A percentile compares a stretch with the other conserved stretches of the same genome.
These are phyloP conservation scores for Caenorhabditis tropicalis DNA, from an alignment of 1,140 invertebrate genomes.

Conservation along the genomic window DNA sequence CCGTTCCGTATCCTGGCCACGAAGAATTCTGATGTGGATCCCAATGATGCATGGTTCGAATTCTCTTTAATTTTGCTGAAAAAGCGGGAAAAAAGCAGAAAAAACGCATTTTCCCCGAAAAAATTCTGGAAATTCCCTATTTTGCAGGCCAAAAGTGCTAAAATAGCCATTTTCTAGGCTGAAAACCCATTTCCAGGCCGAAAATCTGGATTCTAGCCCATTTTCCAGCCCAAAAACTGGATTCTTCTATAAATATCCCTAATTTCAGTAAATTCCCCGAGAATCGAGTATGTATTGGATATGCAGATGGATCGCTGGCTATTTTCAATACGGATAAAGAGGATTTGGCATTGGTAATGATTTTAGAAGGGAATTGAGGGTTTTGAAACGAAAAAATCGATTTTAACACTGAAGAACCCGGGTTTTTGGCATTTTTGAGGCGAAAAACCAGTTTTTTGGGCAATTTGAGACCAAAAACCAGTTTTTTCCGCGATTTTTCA, in stretches of 20 bases:
- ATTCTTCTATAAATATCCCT: too few species aligned
- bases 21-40: not conserved
- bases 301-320: not conserved
- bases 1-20: not conserved
- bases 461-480: too few species aligned
- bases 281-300: not conserved
- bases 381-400: too few species aligned
- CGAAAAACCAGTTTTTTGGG: too few species aligned
- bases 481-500: not conserved
- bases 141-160: not conserved
- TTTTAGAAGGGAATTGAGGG: not conserved
- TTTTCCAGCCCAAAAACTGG: too few species aligned
- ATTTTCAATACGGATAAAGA: slow-evolving; percentile 10
- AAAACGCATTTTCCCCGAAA: too few species aligned
- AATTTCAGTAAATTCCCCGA: slow-evolving; percentile 11
- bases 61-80: too few species aligned
- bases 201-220: too few species aligned
- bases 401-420: too few species aligned
- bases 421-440: too few species aligned
- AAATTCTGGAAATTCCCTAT: not conserved
- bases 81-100: too few species aligned
- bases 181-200: too few species aligned
- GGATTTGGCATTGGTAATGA: not conserved
- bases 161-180: not conserved
- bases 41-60: not conserved